Conservation (phyloP, 2,888 invertebrate genomes). For the Xanthia togata region DNA sequence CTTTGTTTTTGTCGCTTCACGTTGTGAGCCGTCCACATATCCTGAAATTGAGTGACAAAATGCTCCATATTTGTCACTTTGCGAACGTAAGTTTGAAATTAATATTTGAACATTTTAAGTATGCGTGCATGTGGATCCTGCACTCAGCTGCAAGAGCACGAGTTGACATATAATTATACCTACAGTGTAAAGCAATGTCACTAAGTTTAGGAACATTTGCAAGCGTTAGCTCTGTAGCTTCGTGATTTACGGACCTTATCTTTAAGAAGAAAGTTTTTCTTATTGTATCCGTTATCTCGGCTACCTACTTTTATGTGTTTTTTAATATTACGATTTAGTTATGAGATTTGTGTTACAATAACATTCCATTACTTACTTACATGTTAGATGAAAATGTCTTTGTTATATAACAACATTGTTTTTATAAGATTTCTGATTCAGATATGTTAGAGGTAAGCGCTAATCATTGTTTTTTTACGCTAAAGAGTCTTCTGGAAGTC, state of each 20-base stretch:
- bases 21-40: neutral
- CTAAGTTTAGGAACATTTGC: constrained; percentile 29
- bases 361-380: constrained; percentile 4
- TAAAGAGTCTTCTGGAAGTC: neutral
- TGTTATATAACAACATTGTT: constrained; percentile 6
- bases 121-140: neutral
- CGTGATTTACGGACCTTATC: constrained; percentile 49
- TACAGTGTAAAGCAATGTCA: constrained; percentile 22
- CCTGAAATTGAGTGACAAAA: constrained; percentile 14
- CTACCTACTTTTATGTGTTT: constrained; percentile 32
- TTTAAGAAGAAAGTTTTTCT: constrained; percentile 44
- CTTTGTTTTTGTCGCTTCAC: neutral
- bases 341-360: constrained; percentile 24
- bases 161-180: constrained; percentile 19
- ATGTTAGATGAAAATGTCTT: constrained; percentile 16
- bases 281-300: constrained; percentile 38
- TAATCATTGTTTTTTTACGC: neutral
- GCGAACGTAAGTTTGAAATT: constrained; percentile 7
- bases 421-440: constrained; percentile 11
- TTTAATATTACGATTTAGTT: constrained; percentile 37
- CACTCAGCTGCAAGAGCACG: neutral
- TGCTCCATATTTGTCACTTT: constrained; percentile 10
- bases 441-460: neutral
- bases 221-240: constrained; percentile 14
- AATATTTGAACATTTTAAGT: neutral